These are phyloP conservation scores for Grallaria varia DNA, from an alignment of 2,113 vertebrate species.

Conservation along the genomic window DNA sequence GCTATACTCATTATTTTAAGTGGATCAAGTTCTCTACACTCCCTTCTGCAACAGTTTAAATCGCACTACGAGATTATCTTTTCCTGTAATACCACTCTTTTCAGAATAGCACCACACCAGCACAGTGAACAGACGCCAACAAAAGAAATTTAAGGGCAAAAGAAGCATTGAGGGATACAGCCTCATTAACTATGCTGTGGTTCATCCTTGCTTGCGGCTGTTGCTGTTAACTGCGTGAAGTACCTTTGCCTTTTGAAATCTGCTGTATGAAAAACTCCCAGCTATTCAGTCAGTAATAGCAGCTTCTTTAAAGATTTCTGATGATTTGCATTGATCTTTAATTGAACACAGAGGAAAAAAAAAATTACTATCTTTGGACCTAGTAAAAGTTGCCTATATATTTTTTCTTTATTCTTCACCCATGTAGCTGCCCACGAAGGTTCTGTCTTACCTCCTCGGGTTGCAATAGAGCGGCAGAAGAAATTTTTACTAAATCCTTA, in stretches of 20 bases:
- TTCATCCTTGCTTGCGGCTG: not conserved
- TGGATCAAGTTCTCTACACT: not conserved
- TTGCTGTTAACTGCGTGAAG: not conserved
- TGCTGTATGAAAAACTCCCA: not conserved
- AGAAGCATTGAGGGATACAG: not conserved
- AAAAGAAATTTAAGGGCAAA: not conserved
- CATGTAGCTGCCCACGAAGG: not conserved
- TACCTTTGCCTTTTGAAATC: not conserved
- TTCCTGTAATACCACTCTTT: not conserved
- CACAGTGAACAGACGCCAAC: not conserved
- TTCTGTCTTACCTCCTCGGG: not conserved
- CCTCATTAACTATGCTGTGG: accelerated
- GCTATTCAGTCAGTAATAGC: not conserved
- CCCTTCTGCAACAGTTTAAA: not conserved
- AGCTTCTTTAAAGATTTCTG: not conserved
- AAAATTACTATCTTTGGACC: not conserved
- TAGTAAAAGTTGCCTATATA: not conserved
- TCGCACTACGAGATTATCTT: not conserved
- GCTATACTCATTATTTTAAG: not conserved
- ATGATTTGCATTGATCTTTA: not conserved
- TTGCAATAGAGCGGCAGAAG: not conserved
- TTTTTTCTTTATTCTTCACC: not conserved
- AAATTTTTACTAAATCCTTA: not conserved
- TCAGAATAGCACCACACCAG: not conserved
- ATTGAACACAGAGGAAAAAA: not conserved